Evolutionary conservation across 92 coral and sea anemone species (phyloP).

Genomic region (Anthopleura xanthogrammica): DNA sequence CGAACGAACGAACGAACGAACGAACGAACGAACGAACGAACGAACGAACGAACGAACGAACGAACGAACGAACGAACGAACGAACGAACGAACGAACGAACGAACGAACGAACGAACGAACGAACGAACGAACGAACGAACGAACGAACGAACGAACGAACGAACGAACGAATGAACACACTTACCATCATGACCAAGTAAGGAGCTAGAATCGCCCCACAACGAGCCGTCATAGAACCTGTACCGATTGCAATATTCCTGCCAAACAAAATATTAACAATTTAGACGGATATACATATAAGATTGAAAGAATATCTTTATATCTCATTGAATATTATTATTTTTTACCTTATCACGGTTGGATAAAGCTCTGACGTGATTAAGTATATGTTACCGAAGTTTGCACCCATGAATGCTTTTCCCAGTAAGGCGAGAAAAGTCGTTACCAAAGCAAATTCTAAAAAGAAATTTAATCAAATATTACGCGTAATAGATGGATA

Average conservation of each 20-base stretch:
- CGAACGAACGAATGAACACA: not conserved
- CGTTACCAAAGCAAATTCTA: not conserved
- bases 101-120: not conserved
- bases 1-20: not conserved
- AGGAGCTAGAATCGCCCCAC: constrained; percentile 25
- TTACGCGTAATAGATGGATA: not conserved
- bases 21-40: not conserved
- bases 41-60: not conserved
- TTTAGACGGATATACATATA: not conserved
- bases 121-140: not conserved
- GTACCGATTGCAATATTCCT: constrained; percentile 17
- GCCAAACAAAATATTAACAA: not conserved
- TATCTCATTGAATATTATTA: not conserved
- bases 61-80: not conserved
- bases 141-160: no score
- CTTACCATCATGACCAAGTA: constrained; percentile 31
- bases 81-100: not conserved
- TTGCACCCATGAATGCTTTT: not conserved
- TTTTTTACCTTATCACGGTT: constrained; percentile 15
- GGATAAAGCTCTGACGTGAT: constrained; percentile 22
- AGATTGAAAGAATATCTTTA: not conserved
- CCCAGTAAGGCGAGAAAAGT: constrained; percentile 10
- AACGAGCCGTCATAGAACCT: constrained; percentile 14
- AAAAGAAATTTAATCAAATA: not conserved
- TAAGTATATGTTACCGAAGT: constrained; percentile 10